Conservation (phyloP, 2,888 invertebrate species). For the Drosophila yooni region DNA sequence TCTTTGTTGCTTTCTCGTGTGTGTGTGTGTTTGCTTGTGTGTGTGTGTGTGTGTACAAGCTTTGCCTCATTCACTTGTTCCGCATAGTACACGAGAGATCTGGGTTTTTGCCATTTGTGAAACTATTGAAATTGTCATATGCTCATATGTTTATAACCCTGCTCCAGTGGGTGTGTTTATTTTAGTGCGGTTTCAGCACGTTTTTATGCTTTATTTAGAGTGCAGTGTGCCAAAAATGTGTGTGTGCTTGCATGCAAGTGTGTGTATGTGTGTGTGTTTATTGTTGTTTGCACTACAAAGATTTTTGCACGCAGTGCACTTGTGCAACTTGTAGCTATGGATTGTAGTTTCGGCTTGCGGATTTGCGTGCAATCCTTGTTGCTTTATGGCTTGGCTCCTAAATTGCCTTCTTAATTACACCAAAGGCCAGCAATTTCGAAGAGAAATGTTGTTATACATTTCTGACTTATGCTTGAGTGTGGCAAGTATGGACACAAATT, state of each 20-base stretch:
- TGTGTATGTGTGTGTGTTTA: slow-evolving; percentile 23
- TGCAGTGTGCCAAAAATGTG: slow-evolving; percentile 9
- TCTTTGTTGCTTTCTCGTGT: slow-evolving; percentile 26
- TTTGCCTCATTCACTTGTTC: slow-evolving; percentile 65
- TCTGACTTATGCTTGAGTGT: not conserved
- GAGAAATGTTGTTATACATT: not conserved
- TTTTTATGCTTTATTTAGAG: slow-evolving; percentile 44
- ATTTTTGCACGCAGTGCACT: slow-evolving; percentile 21
- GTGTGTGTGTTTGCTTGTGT: slow-evolving; percentile 7
- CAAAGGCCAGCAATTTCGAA: not conserved
- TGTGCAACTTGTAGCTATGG: slow-evolving; percentile 10
- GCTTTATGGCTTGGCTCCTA: slow-evolving; percentile 4
- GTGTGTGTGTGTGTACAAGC: slow-evolving; percentile 33
- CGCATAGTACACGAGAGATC: slow-evolving; percentile 54
- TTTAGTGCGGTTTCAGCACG: slow-evolving; percentile 43
- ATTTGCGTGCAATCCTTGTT: slow-evolving; percentile 23
- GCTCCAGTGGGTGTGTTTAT: slow-evolving; percentile 27
- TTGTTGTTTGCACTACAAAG: slow-evolving; percentile 46
- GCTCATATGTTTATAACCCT: slow-evolving; percentile 66
- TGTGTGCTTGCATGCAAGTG: not conserved
- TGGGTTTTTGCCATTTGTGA: slow-evolving; percentile 59
- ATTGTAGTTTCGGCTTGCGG: slow-evolving; percentile 8
- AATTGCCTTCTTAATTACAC: slow-evolving; percentile 18
- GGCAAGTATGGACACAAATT: not conserved
- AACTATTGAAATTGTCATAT: slow-evolving; percentile 69